Percentiles rank a stretch among this genome's conserved stretches.
phyloP scores from a whole-genome alignment of 2,797 vertebrate species.

The Acrossocheilus fasciatus region DNA sequence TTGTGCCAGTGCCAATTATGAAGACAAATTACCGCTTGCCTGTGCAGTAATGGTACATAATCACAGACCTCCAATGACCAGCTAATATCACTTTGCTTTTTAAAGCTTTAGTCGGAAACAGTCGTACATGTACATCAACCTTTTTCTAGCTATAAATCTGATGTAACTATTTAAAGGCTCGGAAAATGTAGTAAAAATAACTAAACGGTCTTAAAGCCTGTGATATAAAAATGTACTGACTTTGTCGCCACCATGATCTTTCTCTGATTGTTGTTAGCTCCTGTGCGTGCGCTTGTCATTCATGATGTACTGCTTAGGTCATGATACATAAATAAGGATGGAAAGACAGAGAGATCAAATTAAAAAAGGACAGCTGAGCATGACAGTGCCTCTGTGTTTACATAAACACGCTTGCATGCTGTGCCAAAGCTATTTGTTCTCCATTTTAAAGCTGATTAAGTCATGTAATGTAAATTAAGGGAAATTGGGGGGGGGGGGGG shows the following conservation, averaged over 20 bases:
- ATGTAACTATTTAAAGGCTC: neutral
- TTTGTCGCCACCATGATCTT: neutral
- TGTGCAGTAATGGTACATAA: conserved; percentile 54
- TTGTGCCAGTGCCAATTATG: conserved; percentile 56
- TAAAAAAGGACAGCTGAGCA: conserved; percentile 14
- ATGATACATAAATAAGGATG: neutral
- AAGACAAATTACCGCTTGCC: conserved; percentile 58
- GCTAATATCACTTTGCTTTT: conserved; percentile 42
- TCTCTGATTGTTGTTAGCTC: neutral
- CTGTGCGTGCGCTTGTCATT: neutral
- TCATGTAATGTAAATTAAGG: conserved; percentile 65
- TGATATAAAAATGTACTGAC: neutral
- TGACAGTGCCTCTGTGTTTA: conserved; percentile 36
- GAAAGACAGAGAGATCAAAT: conserved; percentile 11
- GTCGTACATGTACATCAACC: neutral
- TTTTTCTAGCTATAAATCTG: conserved; percentile 13
- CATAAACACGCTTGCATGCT: neutral
- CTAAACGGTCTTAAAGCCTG: neutral
- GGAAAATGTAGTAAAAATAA: conserved; percentile 21
- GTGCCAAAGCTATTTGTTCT: conserved; percentile 69
- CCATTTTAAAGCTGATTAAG: conserved; percentile 73
- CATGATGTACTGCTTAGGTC: neutral
- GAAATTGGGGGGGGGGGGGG: conserved; percentile 13
- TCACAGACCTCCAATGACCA: conserved; percentile 49
- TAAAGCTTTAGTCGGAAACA: conserved; percentile 27